A percentile compares a stretch with the other conserved stretches of the same genome.
phyloP scores from a whole-genome alignment of 2,888 invertebrate genomes.

The Drosophila mettleri region DNA sequence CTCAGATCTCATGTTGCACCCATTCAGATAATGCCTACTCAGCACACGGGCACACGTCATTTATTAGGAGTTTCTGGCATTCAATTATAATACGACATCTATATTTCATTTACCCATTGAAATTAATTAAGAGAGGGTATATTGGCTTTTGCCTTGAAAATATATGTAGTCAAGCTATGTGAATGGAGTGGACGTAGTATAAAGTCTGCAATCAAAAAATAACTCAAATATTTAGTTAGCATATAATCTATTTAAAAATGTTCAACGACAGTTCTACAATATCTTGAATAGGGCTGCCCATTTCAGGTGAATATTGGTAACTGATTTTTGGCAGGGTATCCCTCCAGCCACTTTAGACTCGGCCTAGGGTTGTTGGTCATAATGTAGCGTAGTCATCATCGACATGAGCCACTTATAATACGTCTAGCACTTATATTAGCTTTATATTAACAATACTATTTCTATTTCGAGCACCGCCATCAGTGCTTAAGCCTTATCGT shows the following conservation, averaged over 20 bases:
- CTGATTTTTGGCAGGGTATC: background rate
- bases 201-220: too few species aligned
- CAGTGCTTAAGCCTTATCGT: slow-evolving; percentile 47
- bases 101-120: background rate
- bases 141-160: background rate
- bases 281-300: too few species aligned
- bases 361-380: slow-evolving; percentile 1
- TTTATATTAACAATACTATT: slow-evolving; percentile 35
- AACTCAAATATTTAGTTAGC: too few species aligned
- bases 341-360: background rate
- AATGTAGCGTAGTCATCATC: slow-evolving; percentile 35
- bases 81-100: background rate
- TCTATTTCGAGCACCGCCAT: slow-evolving; percentile 1
- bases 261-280: too few species aligned
- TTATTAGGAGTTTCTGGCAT: background rate
- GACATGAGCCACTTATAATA: slow-evolving; percentile 38
- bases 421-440: slow-evolving; percentile 33
- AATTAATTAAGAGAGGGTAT: background rate
- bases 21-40: background rate
- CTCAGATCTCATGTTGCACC: background rate
- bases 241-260: too few species aligned
- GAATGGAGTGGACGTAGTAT: background rate
- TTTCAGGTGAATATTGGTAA: background rate
- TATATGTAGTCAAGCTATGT: background rate
- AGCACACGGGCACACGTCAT: background rate